Percentiles rank a stretch among this genome's conserved stretches.
phyloP scores from a whole-genome alignment of 1,140 invertebrate genomes.

The Sinella curviseta region DNA sequence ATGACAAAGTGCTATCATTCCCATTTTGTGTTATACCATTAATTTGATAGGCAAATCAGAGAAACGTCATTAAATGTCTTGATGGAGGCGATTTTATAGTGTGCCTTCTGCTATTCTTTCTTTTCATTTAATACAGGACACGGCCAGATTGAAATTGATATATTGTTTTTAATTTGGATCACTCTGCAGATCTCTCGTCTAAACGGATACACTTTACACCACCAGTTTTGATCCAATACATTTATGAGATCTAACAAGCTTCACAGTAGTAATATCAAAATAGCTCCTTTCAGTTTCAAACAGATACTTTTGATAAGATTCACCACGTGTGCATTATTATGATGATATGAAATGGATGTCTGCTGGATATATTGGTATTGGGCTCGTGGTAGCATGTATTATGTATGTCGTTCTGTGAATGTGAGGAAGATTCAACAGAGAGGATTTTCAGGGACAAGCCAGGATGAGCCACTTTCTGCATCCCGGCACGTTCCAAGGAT shows the following conservation, averaged over 20 bases:
- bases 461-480: slow-evolving; percentile 38
- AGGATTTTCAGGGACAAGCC: not conserved
- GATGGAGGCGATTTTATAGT: too few relatives aligned
- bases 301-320: too few relatives aligned
- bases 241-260: too few relatives aligned
- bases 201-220: too few relatives aligned
- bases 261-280: too few relatives aligned
- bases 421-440: not conserved
- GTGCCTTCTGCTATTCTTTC: too few relatives aligned
- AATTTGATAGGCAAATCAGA: not conserved
- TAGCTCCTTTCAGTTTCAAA: too few relatives aligned
- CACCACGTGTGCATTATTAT: not conserved
- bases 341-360: not conserved
- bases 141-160: slow-evolving; percentile 31
- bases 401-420: not conserved
- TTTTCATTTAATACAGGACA: not conserved
- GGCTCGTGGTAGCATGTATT: not conserved
- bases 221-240: too few relatives aligned
- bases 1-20: too few relatives aligned
- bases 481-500: slow-evolving; percentile 32
- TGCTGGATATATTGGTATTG: not conserved
- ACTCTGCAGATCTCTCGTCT: too few relatives aligned
- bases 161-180: slow-evolving; percentile 45
- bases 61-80: too few relatives aligned
- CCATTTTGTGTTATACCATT: too few relatives aligned